Conservation (phyloP, 2,888 invertebrate genomes). For the Anodontia alba region DNA sequence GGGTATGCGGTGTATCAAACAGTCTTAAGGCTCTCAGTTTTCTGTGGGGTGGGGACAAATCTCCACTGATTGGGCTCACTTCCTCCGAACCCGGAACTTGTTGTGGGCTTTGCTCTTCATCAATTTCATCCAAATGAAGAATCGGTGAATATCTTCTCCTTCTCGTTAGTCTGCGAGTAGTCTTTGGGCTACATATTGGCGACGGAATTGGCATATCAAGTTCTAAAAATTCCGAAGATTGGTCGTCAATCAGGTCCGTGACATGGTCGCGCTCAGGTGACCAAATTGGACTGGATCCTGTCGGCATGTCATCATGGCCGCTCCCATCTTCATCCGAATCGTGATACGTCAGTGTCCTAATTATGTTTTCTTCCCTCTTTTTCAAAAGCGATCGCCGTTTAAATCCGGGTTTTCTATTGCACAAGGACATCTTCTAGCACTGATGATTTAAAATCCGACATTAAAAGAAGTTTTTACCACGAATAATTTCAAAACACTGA, state of each 20-base stretch:
- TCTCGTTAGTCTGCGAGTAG: constrained; percentile 59
- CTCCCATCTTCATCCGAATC: constrained; percentile 72
- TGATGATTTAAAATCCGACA: not conserved
- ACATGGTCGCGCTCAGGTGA: constrained; percentile 55
- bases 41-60: constrained; percentile 86
- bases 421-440: constrained; percentile 61
- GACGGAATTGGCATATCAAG: constrained; percentile 71
- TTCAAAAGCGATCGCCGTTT: constrained; percentile 63
- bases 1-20: constrained; percentile 94
- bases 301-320: constrained; percentile 60
- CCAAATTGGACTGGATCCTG: constrained; percentile 65
- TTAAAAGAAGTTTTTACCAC: constrained; percentile 38
- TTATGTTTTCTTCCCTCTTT: constrained; percentile 64
- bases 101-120: constrained; percentile 62
- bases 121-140: constrained; percentile 64
- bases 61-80: constrained; percentile 30
- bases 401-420: constrained; percentile 62
- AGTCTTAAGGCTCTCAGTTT: constrained; percentile 87
- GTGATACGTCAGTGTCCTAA: constrained; percentile 67
- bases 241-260: constrained; percentile 52
- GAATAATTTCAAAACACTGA: constrained; percentile 41
- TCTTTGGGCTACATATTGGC: constrained; percentile 68
- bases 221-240: constrained; percentile 70
- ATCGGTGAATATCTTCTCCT: constrained; percentile 62
- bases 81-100: constrained; percentile 54